Conservation (phyloP, 2,888 invertebrate genomes). For the Alloplasta piceator region DNA sequence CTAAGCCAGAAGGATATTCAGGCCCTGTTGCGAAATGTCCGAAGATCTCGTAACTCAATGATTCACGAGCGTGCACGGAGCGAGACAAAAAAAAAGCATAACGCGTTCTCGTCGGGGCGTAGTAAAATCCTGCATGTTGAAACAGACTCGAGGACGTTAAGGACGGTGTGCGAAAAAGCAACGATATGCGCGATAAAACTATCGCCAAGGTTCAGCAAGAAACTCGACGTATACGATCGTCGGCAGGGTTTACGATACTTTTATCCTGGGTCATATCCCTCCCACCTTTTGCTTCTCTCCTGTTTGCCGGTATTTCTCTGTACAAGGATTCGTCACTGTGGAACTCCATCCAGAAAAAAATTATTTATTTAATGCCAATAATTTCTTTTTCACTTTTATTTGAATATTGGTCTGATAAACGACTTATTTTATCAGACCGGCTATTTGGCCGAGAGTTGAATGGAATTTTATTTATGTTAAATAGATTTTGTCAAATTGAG, state of each 20-base stretch:
- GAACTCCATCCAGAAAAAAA: background rate
- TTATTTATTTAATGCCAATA: too few relatives aligned
- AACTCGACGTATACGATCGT: background rate
- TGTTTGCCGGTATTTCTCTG: background rate
- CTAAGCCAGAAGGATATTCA: slow-evolving; percentile 4
- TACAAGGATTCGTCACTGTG: background rate
- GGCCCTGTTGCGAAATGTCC: background rate
- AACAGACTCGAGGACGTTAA: slow-evolving; percentile 18
- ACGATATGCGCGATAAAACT: slow-evolving; percentile 3
- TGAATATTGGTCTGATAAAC: too few relatives aligned
- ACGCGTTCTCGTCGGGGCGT: slow-evolving; percentile 49
- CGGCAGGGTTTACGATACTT: slow-evolving; percentile 32
- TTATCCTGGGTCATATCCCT: slow-evolving; percentile 25
- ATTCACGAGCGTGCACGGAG: slow-evolving; percentile 58
- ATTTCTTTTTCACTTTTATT: too few relatives aligned
- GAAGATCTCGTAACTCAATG: slow-evolving; percentile 56
- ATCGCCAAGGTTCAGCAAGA: background rate
- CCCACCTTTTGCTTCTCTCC: background rate
- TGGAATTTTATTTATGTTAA: too few relatives aligned
- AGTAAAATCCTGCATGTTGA: slow-evolving; percentile 44
- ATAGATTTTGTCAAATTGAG: too few relatives aligned
- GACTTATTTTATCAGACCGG: too few relatives aligned
- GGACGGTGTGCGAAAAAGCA: slow-evolving; percentile 25
- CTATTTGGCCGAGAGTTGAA: too few relatives aligned
- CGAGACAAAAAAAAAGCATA: slow-evolving; percentile 19